Evolutionary conservation across 2,888 invertebrate genomes (phyloP), one percentile per base, ranked within the genome.

Genomic region (Yponomeuta plumbellus): DNA sequence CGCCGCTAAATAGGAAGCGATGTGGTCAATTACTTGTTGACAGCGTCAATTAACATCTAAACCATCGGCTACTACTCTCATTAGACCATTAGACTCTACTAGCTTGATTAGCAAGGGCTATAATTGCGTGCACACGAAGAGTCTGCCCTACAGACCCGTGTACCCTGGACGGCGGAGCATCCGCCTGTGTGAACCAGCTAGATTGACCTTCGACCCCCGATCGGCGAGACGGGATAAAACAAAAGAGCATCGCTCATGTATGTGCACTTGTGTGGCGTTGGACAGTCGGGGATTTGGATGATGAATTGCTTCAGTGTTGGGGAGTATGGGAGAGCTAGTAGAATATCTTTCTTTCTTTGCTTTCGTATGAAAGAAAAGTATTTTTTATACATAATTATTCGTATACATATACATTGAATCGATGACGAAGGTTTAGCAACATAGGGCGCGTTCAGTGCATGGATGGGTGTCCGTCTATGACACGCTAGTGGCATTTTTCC

Each of bases 11-110:
- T 75, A 76, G 76, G 76, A 76, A 76, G 71, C 76, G 75, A 76
- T 71, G 72, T 67, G 75, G 75, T 75, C 75, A 75, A 75, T 75
- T 75, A 75, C 72, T 72, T 72, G 70, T 75, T 75, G 75, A 75
- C 75, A 72, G 74, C 34, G 69, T 70, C 73, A 75, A 75, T 75
- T 75, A 75, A 22, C 57, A 57, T 17, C 44, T 52, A 52, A 17
- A 52, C 44, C 17, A 52, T 52, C 44, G 17, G 44, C 44, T 52
- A 52, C 44, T 5, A 52, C 44, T 52, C 44, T 52, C 13, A 52
- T 13, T 17, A 52, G 44, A 17, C 44, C 40, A 20, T 57, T 11
- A 20, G 62, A 62, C 26, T 26, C 34, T 26, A 21, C 59, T 5
- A 2, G 17, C 17, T 52, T 52, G 5, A 17, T 17, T n/a, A n/a